These are phyloP conservation scores for Tenodera sinensis DNA, from an alignment of 2,888 invertebrate species.

Conservation along the genomic window DNA sequence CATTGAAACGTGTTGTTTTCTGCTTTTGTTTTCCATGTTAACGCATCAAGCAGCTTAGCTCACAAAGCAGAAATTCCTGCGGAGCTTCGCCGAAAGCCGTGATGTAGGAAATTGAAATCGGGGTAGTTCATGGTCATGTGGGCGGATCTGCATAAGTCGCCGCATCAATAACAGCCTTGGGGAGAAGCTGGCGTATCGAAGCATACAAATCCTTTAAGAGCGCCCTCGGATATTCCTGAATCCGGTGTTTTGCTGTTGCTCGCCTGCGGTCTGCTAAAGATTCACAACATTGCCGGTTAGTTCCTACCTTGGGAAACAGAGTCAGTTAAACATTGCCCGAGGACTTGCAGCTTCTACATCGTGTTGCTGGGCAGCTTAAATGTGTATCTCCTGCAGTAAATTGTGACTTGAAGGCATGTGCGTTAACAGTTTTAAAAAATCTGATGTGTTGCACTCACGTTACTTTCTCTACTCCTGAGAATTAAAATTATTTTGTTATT, in stretches of 20 bases:
- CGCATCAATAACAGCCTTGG: not conserved
- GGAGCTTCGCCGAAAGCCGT: not conserved
- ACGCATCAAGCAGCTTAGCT: not conserved
- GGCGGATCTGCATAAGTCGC: not conserved
- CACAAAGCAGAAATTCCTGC: not conserved
- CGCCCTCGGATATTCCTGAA: not conserved
- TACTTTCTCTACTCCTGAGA: too few relatives aligned
- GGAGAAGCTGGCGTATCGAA: not conserved
- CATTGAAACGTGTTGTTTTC: not conserved
- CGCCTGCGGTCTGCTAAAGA: not conserved
- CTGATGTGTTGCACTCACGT: too few relatives aligned
- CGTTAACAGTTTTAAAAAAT: too few relatives aligned
- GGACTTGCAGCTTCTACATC: too few relatives aligned
- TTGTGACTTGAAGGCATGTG: too few relatives aligned
- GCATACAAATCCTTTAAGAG: not conserved
- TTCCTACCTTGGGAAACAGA: not conserved
- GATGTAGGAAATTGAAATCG: not conserved
- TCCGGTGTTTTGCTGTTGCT: not conserved
- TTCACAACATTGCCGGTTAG: not conserved
- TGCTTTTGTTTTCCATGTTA: not conserved
- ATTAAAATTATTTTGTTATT: too few relatives aligned
- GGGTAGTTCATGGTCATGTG: not conserved
- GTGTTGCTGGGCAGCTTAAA: too few relatives aligned
- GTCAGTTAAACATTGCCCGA: not conserved
- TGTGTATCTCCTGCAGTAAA: too few relatives aligned